Evolutionary conservation across 1,140 invertebrate species (phyloP).

Genomic region (Apis cerana): DNA sequence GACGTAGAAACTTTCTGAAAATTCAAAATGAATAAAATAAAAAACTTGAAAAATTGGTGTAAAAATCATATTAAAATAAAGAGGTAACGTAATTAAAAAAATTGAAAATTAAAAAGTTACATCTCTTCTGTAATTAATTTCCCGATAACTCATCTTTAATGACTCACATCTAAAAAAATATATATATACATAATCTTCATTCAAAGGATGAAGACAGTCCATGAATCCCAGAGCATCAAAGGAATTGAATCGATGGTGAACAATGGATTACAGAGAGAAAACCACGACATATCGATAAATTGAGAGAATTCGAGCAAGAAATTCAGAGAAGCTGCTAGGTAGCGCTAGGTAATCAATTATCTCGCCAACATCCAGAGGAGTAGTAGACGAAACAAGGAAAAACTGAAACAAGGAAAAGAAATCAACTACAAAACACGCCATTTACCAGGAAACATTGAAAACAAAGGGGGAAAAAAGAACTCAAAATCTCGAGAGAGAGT

Average conservation of each 20-base stretch:
- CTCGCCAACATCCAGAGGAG: background rate
- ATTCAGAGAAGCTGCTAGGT: background rate
- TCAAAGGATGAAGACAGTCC: background rate
- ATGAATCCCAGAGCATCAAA: background rate
- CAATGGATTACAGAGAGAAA: slow-evolving; percentile 18
- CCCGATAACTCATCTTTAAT: no score
- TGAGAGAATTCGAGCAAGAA: slow-evolving; percentile 17
- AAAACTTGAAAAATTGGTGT: no score
- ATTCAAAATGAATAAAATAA: no score
- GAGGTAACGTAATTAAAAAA: no score
- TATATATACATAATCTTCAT: background rate
- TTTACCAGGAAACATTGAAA: background rate
- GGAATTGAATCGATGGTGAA: background rate
- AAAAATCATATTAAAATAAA: no score
- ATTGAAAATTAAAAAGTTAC: no score
- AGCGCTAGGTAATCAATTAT: slow-evolving; percentile 29
- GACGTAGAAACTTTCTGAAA: no score
- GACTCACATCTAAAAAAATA: background rate
- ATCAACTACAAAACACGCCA: background rate
- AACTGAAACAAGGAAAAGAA: background rate
- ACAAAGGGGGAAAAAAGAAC: slow-evolving; percentile 14
- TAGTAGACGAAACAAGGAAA: background rate
- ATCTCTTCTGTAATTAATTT: no score
- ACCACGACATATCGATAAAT: slow-evolving; percentile 56
- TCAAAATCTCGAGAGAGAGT: slow-evolving; percentile 62